Base-by-base conservation (phyloP, 2,113 vertebrate genomes). In the Peucedramus taeniatus region DNA sequence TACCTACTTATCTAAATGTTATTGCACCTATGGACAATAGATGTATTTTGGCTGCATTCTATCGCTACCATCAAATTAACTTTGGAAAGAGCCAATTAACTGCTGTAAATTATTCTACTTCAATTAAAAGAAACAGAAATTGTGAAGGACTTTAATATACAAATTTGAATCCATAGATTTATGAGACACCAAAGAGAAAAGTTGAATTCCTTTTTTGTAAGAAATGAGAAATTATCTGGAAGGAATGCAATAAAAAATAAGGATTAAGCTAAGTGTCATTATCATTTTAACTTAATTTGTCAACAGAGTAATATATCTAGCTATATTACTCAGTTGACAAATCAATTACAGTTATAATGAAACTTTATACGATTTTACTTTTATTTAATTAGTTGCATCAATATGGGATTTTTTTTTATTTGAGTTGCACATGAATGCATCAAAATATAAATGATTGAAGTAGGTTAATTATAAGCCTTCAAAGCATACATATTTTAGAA, bases 271-370 rank as follows among this genome's bases (percentile, higher is more conserved):
- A 94, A 90, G 30, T 87, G 93, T 97, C 95, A 96, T 94, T 96
- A 96, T 92, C 91, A 97, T 96, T 97, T 97, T 96, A 97, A 95
- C 90, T 97, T 97, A 97, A 97, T 98, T 97, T 98, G 97, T 98
- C 96, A 96, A 97, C 95, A 97, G 80, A 96, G 68, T 95, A 97
- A 97, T 96, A 95, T 93, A 97, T 97, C 88, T 93, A 92, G 50
- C 85, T 93, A 83, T 93, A 97, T 97, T 96, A 93, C 51, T 94
- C 82, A 78, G 71, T 66, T 97, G 97, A 97, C 93, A 98, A 97
- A 97, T 97, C 95, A 98, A 97, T 98, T 97, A 97, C 85, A 97
- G 69, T 90, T 97, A 97, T 97, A 97, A 98, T 97, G 95, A 97
- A 97, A 98, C 93, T 97, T 97, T 94, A 96, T 94, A 94, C 1